These are phyloP conservation scores for Amphibalanus amphitrite DNA, from an alignment of 1,140 invertebrate genomes.

Conservation along the genomic window DNA sequence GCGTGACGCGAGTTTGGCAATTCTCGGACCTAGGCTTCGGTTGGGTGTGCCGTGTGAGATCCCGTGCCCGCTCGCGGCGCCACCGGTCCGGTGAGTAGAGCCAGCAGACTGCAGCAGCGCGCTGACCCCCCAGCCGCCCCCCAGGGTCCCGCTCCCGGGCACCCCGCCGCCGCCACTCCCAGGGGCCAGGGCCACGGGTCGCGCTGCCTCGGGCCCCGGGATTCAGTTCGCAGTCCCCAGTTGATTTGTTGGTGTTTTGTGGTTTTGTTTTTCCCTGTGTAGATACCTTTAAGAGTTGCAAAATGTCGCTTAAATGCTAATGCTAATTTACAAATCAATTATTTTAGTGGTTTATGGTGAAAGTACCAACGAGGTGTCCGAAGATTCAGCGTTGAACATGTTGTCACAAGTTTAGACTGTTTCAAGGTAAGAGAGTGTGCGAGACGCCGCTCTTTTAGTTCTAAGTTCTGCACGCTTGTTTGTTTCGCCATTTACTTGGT, in stretches of 20 bases:
- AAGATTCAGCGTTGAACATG: not conserved
- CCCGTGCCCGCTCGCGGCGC: no score
- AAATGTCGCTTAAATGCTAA: not conserved
- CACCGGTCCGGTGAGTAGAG: not conserved
- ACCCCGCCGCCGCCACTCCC: no score
- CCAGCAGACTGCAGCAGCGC: no score
- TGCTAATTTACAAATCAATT: not conserved
- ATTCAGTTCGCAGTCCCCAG: not conserved
- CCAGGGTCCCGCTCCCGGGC: not conserved
- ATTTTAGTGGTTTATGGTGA: not conserved
- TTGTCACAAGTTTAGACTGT: not conserved
- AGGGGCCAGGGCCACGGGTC: not conserved
- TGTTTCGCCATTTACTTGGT: not conserved
- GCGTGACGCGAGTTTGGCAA: slow-evolving; percentile 1
- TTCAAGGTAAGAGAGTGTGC: not conserved
- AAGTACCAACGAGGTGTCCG: not conserved
- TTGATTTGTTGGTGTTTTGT: not conserved
- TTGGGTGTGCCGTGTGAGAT: not conserved
- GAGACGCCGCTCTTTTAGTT: not conserved
- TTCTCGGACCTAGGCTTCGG: not conserved
- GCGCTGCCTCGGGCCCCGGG: not conserved
- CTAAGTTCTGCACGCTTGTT: not conserved
- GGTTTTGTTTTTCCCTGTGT: not conserved
- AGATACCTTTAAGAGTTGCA: not conserved
- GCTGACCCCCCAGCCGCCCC: no score